Base-by-base conservation (phyloP, 64 coral and sea anemone genomes). In the Montipora sp. region DNA sequence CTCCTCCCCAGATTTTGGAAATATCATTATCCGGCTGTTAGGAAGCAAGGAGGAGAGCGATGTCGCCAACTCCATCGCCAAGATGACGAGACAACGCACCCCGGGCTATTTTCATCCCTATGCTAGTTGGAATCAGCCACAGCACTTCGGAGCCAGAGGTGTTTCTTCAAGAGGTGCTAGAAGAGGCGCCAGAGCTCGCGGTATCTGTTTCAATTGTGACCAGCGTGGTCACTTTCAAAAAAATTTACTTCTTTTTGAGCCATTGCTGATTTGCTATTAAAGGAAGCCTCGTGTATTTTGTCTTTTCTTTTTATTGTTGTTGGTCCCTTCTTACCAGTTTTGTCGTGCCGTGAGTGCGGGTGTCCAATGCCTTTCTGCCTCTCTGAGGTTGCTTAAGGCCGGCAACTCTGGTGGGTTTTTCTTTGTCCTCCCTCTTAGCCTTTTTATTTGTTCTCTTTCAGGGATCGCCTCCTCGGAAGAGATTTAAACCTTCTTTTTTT, bases 11-110 rank as follows among this genome's bases (percentile, higher is more conserved):
- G n/a, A 87, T 18, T 79, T 93, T 78, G 91, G 91, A 1, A 59
- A 93, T 43, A 87, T 87, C 55, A 74, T 87, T n/a, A 93, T 77
- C 7, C 71, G 91, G 8, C 63, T 87, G 22, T 7, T 93, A 23
- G 91, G 91, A 7, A 63, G 82, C 0, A 93, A 93, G 51, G 83
- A 93, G 49, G 75, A 93, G 66, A 69, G 69, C 13, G 55, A 86
- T 12, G 91, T 93, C 8, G 91, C 91, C 21, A 75, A 48, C 13
- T 47, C 81, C 0, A 93, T 93, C 2, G 83, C 83, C 7, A 93
- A 93, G 73, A 87, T 87, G 51, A 79, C 67, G 5, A 92, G 82
- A 27, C 22, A 47, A 47, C 46, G 66, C 12, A 0, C 2, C 49
- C 24, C 6, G 5, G 19, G 23, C 5, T 8, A 10, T 61, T 77